Evolutionary conservation across 2,888 invertebrate species (phyloP).

Genomic region (Apamea epomidion): DNA sequence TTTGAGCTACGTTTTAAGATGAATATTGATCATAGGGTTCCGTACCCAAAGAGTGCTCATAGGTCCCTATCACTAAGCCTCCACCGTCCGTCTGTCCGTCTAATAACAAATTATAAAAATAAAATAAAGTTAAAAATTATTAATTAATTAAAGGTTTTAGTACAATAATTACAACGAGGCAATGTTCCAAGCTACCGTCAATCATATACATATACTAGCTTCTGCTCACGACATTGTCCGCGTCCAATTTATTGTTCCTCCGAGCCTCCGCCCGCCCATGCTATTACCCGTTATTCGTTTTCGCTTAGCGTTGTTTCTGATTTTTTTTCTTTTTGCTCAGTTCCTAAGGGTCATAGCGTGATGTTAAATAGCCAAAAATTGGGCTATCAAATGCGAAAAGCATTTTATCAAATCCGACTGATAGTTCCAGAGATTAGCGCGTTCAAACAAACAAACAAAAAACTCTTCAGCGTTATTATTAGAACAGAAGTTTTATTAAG

Average conservation of each 20-base stretch:
- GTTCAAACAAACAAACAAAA: no score
- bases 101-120: not conserved
- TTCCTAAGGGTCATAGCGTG: not conserved
- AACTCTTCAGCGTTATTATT: no score
- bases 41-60: not conserved
- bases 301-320: not conserved
- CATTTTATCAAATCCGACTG: no score
- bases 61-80: not conserved
- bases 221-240: not conserved
- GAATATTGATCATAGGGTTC: not conserved
- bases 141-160: not conserved
- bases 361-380: no score
- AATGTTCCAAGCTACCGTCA: not conserved
- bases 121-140: not conserved
- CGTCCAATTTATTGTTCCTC: not conserved
- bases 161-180: not conserved
- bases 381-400: no score
- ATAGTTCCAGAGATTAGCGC: no score
- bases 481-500: no score
- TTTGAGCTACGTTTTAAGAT: constrained; percentile 9
- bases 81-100: not conserved
- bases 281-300: not conserved
- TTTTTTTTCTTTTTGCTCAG: not conserved
- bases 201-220: not conserved
- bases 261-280: not conserved